These are phyloP conservation scores for Chrysolophus pictus DNA, from an alignment of 2,797 vertebrate genomes.

Conservation along the genomic window DNA sequence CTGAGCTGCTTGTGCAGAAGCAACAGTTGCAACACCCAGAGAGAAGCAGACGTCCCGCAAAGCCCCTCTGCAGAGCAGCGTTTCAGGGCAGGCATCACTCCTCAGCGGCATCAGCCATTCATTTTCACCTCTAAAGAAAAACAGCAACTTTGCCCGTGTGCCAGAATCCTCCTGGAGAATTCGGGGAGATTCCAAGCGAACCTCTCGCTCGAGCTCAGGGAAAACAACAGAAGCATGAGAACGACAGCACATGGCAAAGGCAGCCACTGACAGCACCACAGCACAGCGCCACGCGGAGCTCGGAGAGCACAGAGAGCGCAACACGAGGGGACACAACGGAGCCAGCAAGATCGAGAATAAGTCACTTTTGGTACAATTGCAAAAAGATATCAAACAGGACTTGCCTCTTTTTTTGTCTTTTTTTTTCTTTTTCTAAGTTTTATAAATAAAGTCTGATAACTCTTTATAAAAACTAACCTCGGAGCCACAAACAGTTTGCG, in stretches of 20 bases:
- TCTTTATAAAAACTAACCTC: slow-evolving; percentile 96
- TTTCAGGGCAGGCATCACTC: not conserved
- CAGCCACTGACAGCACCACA: slow-evolving; percentile 85
- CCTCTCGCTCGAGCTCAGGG: not conserved
- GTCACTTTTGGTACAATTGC: slow-evolving; percentile 99
- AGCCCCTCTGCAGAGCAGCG: rapidly evolving
- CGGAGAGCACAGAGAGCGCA: slow-evolving; percentile 87
- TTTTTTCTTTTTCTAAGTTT: slow-evolving; percentile 79
- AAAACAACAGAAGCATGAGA: slow-evolving; percentile 46
- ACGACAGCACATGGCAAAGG: slow-evolving; percentile 73
- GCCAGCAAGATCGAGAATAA: slow-evolving; percentile 88
- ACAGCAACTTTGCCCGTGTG: not conserved
- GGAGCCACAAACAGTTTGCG: slow-evolving; percentile 89
- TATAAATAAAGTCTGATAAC: slow-evolving; percentile 94
- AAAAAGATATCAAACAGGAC: slow-evolving; percentile 94
- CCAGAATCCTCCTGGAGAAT: not conserved
- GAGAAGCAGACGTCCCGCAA: not conserved
- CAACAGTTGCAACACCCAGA: not conserved
- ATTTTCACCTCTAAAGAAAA: not conserved
- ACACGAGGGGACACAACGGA: slow-evolving; percentile 75
- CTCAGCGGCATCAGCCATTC: not conserved
- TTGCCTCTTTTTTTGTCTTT: slow-evolving; percentile 79
- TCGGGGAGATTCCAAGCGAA: not conserved
- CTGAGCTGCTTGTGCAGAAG: not conserved
- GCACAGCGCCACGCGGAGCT: slow-evolving; percentile 84